Evolutionary conservation across 2,797 vertebrate species (phyloP), one percentile per base, ranked within the genome.

Genomic region (Onychomys arenicola): DNA sequence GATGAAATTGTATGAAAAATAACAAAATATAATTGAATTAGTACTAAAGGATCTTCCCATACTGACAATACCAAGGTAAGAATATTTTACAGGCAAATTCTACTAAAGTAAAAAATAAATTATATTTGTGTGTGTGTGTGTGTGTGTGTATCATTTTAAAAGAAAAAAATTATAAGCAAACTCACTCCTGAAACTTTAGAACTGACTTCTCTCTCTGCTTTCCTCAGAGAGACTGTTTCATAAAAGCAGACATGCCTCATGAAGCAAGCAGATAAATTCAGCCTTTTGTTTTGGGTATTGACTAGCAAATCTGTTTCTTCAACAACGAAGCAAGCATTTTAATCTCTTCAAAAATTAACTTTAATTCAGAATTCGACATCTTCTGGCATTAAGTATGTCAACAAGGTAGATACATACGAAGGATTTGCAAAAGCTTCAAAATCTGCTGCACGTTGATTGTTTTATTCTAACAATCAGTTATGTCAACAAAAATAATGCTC

Each of bases 301-400:
- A 89, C 80, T 80, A 89, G 32, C 46, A 82, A 85, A 76, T 78
- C 59, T 78, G 16, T 85, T 93, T 83, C 63, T 37, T 89, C 57
- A 91, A 85, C 57, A 82, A 82, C 43, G n/a, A 61, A 82, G 23
- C 12, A 81, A 81, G 55, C 40, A 61, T 73, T 73, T 40, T 73
- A 73, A 40, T 73, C 37, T 73, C 9, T 73, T 67, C 65, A 67
- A 67, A 67, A 67, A 34, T 67, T 34, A 34, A 67, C 32, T 67
- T 80, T 55, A 80, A 57, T 57, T 12, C 34, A 81, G 78, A 81
- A 37, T 81, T 57, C 55, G n/a, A 25, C 34, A 57, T 55, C 77
- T 52, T 55, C 55, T 55, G 52, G 77, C 77, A 21, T 34, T 55
- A 80, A 80, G 19, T 55, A 19, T 80, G 19, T 55, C 49, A 80